Conservation (phyloP, 1,140 invertebrate genomes). For the Paraescarpia echinospica region DNA sequence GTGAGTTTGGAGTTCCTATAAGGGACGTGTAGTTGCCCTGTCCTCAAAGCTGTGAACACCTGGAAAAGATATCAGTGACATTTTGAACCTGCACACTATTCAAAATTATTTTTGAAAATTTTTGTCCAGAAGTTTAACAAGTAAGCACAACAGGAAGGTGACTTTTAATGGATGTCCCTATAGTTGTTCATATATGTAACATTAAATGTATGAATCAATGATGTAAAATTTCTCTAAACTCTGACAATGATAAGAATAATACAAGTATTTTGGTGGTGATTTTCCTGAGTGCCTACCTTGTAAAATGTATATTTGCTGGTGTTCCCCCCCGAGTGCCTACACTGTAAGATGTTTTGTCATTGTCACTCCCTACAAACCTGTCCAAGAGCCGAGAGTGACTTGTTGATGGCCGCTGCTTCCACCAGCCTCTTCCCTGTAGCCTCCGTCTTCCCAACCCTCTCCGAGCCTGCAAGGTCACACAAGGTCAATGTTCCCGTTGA, state of each 20-base stretch:
- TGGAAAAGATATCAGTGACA: slow-evolving; percentile 24
- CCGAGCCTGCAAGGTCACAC: slow-evolving; percentile 57
- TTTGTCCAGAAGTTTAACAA: too few relatives aligned
- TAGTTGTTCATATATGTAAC: too few relatives aligned
- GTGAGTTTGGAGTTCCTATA: slow-evolving; percentile 58
- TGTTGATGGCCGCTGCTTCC: slow-evolving; percentile 58
- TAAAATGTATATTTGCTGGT: too few relatives aligned
- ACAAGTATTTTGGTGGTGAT: too few relatives aligned
- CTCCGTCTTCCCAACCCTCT: slow-evolving; percentile 56
- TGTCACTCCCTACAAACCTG: slow-evolving; percentile 38
- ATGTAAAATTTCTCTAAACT: too few relatives aligned
- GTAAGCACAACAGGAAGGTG: too few relatives aligned
- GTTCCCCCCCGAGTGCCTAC: not conserved
- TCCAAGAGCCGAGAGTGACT: slow-evolving; percentile 55
- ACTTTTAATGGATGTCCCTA: not conserved
- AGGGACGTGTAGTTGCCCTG: slow-evolving; percentile 53
- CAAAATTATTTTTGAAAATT: not conserved
- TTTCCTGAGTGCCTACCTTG: too few relatives aligned
- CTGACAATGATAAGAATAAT: too few relatives aligned
- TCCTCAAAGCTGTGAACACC: slow-evolving; percentile 53
- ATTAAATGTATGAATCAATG: too few relatives aligned
- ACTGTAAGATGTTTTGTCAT: not conserved
- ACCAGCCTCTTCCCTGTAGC: slow-evolving; percentile 55
- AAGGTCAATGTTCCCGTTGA: slow-evolving; percentile 52
- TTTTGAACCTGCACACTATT: not conserved